Evolutionary conservation across 1,140 invertebrate genomes (phyloP).

Genomic region (Drosophila biarmipes): DNA sequence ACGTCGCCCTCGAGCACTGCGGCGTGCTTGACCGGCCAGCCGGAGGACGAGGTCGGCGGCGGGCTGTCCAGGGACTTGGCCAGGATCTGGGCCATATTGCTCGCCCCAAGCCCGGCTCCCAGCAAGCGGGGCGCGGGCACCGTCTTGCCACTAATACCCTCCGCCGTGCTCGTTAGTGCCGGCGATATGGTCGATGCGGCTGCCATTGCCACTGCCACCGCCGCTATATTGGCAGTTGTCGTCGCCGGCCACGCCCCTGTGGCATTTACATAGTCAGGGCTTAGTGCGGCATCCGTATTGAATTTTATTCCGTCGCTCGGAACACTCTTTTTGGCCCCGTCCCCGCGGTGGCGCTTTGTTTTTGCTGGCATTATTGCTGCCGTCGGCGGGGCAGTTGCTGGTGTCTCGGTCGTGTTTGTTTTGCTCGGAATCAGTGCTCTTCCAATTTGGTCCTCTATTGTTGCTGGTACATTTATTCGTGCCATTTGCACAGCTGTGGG

Average conservation of each 20-base stretch:
- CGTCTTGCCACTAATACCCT: constrained; percentile 21
- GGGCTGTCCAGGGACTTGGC: constrained; percentile 44
- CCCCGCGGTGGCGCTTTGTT: constrained; percentile 46
- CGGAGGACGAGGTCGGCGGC: constrained; percentile 23
- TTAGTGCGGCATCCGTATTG: constrained; percentile 36
- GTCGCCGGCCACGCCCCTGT: constrained; percentile 23
- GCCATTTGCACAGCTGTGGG: constrained; percentile 11
- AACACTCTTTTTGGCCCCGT: constrained; percentile 39
- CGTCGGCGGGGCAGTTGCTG: constrained; percentile 11
- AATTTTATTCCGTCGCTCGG: constrained; percentile 32
- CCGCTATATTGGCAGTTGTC: constrained; percentile 16
- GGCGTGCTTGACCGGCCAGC: constrained; percentile 94
- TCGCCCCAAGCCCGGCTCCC: not conserved
- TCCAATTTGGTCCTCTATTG: constrained; percentile 15
- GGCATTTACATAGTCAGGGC: constrained; percentile 37
- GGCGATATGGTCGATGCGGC: constrained; percentile 20
- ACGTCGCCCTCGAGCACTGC: constrained; percentile 93
- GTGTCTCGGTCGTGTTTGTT: constrained; percentile 21
- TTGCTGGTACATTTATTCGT: constrained; percentile 17
- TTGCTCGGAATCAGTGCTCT: constrained; percentile 26
- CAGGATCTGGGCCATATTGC: constrained; percentile 32
- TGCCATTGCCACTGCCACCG: constrained; percentile 2
- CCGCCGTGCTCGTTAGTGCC: constrained; percentile 21
- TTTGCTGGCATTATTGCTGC: constrained; percentile 47
- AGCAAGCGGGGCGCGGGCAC: constrained; percentile 49